A percentile compares a stretch with the other conserved stretches of the same genome.
These are phyloP conservation scores for Spheniscus mendiculus DNA, from an alignment of 2,113 vertebrate genomes.

Conservation along the genomic window DNA sequence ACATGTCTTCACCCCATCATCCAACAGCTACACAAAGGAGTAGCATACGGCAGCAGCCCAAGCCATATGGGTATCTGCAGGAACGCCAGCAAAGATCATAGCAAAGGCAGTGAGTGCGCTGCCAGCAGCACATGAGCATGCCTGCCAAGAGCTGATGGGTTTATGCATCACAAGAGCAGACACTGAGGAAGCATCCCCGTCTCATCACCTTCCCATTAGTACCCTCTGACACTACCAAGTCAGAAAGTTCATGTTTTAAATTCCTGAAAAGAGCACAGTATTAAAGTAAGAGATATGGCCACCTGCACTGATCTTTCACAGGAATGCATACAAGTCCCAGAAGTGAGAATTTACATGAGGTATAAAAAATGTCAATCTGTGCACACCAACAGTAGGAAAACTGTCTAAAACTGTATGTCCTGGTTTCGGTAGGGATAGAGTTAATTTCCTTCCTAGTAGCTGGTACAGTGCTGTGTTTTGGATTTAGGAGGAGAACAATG, in stretches of 20 bases:
- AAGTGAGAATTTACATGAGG: background rate
- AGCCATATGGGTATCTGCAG: background rate
- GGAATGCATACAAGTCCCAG: rapidly evolving
- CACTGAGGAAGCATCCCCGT: background rate
- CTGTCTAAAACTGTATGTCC: background rate
- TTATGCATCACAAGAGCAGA: background rate
- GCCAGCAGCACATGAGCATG: rapidly evolving
- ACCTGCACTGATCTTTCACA: background rate
- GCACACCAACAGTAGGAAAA: background rate
- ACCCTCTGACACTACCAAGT: background rate
- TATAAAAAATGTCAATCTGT: background rate
- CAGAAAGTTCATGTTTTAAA: background rate
- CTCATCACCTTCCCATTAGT: background rate
- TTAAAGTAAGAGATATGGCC: background rate
- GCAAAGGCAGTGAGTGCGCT: rapidly evolving
- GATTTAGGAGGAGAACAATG: too few species aligned
- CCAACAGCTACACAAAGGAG: background rate
- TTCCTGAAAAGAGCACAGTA: background rate
- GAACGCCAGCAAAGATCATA: background rate
- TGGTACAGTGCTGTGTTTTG: too few species aligned
- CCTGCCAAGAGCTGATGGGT: background rate
- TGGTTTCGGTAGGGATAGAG: too few species aligned
- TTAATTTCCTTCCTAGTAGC: too few species aligned
- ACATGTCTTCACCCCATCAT: background rate
- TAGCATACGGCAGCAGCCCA: background rate